These are phyloP conservation scores for Cheilosia soror DNA, from an alignment of 2,888 invertebrate species.

Conservation along the genomic window DNA sequence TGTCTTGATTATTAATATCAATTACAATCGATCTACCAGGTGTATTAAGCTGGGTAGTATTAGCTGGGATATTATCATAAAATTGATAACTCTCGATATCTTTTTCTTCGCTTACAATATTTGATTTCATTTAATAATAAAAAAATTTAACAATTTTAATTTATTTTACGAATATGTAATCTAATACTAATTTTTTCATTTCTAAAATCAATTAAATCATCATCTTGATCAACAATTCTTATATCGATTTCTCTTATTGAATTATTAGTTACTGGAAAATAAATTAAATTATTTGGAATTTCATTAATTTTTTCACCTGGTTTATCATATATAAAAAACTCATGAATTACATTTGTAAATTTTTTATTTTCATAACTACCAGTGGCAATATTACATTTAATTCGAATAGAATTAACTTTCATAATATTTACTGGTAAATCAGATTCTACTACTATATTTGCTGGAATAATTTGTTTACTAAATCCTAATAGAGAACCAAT, in stretches of 20 bases:
- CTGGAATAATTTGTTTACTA: conserved; percentile 14
- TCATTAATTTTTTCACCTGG: conserved; percentile 80
- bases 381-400: conserved; percentile 50
- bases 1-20: conserved; percentile 42
- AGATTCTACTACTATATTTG: conserved; percentile 76
- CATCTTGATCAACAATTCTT: conserved; percentile 78
- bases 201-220: conserved; percentile 78
- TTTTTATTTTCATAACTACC: conserved; percentile 64
- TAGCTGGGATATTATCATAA: conserved; percentile 24
- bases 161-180: conserved; percentile 64
- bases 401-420: conserved; percentile 69
- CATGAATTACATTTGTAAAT: conserved; percentile 78
- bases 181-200: conserved; percentile 77
- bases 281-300: conserved; percentile 78
- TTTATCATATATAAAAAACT: conserved; percentile 78
- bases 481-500: neutral
- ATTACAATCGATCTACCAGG: conserved; percentile 20
- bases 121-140: conserved; percentile 22
- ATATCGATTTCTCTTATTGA: conserved; percentile 76
- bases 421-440: conserved; percentile 29
- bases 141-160: conserved; percentile 13
- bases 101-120: conserved; percentile 36
- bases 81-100: conserved; percentile 24
- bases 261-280: conserved; percentile 78
- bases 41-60: conserved; percentile 22